Evolutionary conservation across 2,113 vertebrate species (phyloP), one percentile per base, ranked within the genome.

Genomic region (Struthidea cinerea): DNA sequence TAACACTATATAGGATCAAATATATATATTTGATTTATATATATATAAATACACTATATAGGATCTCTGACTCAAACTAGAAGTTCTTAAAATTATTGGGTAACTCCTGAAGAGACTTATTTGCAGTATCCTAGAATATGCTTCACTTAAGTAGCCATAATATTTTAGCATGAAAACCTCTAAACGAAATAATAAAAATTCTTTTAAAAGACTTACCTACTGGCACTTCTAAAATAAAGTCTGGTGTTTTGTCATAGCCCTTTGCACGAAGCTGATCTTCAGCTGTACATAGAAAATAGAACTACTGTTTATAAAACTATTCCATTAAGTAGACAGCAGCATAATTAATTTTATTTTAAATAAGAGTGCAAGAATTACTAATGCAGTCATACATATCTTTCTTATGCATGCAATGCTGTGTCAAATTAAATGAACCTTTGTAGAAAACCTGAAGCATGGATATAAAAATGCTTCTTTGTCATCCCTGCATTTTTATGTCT

Each of bases 201-300:
- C 18, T 90, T 33, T 76, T 74, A 63, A 80, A 82, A 87, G 47
- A 99, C 99, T 98, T 95, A 99, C 99, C 99, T 82, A 99, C 96
- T 88, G 99, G 99, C 57, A 99, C 99, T 97, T 99, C 99, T 96
- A 99, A 98, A 96, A 99, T 99, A 76, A 99, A 99, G 89, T 99
- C 99, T 85, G 99, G 99, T 61, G 99, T 99, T 98, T 99, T 99
- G 98, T 99, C 99, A 84, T 99, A 99, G 93, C 99, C 99, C 93
- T 99, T 99, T 68, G 98, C 97, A 97, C 99, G 99, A 91, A 99
- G 98, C 92, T 99, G 99, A 98, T 99, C 99, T 98, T 99, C 99
- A 98, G 99, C 99, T 99, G 90, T 24, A 93, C 18, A 90, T 5
- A 86, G 93, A 96, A 96, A 98, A 96, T 89, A 97, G 97, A 92